Conservation (phyloP, 2,113 vertebrate genomes). For the Cinclus cinclus region DNA sequence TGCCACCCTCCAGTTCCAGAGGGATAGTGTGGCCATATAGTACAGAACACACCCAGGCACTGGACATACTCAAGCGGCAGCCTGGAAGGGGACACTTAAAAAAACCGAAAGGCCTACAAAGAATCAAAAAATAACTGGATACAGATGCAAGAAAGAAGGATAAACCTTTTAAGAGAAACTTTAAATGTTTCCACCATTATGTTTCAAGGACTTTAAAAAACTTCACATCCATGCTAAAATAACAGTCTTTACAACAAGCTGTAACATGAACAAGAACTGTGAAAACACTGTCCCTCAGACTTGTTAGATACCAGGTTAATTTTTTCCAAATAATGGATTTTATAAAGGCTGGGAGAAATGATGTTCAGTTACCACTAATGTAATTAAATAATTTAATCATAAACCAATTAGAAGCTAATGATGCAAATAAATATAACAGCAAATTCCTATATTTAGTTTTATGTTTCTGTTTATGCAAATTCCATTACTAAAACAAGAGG, state of each 20-base stretch:
- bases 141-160: not conserved
- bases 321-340: not conserved
- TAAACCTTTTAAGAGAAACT: not conserved
- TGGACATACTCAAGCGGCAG: not conserved
- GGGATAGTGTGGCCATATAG: rapidly evolving
- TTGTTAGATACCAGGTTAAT: not conserved
- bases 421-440: not conserved
- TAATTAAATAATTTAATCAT: not conserved
- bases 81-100: not conserved
- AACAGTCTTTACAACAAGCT: not conserved
- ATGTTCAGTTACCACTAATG: not conserved
- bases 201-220: not conserved
- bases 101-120: not conserved
- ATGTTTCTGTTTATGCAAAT: not conserved
- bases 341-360: not conserved
- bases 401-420: not conserved
- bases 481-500: not conserved
- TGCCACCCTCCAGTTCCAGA: not conserved
- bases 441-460: not conserved
- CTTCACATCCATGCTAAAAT: not conserved
- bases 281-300: not conserved
- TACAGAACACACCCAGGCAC: not conserved
- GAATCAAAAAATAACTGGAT: not conserved
- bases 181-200: not conserved
- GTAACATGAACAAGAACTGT: not conserved